phyloP scores from a whole-genome alignment of 2,113 vertebrate species.

The Osmerus eperlanus region DNA sequence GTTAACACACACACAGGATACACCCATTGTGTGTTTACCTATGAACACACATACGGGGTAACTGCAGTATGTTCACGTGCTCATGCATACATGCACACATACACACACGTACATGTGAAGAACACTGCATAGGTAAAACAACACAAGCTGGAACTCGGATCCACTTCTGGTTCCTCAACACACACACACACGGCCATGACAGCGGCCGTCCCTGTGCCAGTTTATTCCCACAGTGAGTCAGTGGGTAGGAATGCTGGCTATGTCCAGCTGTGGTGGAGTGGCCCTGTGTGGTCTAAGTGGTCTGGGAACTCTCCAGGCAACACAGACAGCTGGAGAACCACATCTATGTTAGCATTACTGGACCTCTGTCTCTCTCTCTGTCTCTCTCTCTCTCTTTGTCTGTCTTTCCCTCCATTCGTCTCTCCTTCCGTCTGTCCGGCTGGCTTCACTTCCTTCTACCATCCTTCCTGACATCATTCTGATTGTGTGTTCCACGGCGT shows the following conservation, averaged over 20 bases:
- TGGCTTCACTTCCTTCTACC: not conserved
- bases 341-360: not conserved
- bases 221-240: conserved; percentile 58
- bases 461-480: not conserved
- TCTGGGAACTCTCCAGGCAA: conserved; percentile 42
- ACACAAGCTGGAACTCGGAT: not conserved
- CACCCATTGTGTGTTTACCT: not conserved
- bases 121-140: too few relatives aligned
- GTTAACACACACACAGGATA: conserved; percentile 1
- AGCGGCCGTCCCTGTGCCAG: conserved; percentile 31
- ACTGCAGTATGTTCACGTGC: too few relatives aligned
- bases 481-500: not conserved
- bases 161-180: not conserved
- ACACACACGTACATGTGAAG: too few relatives aligned
- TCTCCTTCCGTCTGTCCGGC: not conserved
- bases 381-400: not conserved
- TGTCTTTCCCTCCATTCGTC: not conserved
- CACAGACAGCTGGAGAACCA: conserved; percentile 40
- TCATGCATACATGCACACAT: too few relatives aligned
- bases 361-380: not conserved
- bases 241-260: conserved; percentile 57
- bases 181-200: conserved; percentile 1
- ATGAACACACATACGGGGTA: not conserved
- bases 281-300: conserved; percentile 31
- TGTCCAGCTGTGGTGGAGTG: conserved; percentile 54